These are phyloP conservation scores for Apostichopus parvimensis DNA, from an alignment of 35 echinoderm and acorn worm species.

Conservation along the genomic window DNA sequence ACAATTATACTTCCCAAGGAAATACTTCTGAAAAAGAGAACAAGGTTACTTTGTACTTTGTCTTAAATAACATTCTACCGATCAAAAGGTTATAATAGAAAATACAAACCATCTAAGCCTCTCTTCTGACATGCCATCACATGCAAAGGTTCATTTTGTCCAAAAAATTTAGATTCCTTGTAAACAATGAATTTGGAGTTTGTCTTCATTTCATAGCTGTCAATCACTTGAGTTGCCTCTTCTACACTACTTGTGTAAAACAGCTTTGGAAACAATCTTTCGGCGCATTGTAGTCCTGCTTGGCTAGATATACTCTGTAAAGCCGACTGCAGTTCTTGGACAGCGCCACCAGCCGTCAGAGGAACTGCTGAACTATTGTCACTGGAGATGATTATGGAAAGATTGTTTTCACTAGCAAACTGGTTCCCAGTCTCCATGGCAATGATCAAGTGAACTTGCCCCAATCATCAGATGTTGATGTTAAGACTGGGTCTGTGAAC, in stretches of 20 bases:
- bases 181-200: conserved; percentile 38
- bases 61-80: no score
- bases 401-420: not conserved
- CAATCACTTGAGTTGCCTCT: conserved; percentile 25
- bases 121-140: conserved; percentile 36
- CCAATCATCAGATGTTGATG: no score
- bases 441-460: not conserved
- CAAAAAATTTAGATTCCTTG: conserved; percentile 52
- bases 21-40: no score
- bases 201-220: conserved; percentile 10
- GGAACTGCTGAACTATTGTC: not conserved
- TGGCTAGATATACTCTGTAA: not conserved
- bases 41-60: no score
- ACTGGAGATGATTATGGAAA: not conserved
- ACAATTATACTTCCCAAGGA: no score
- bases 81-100: no score
- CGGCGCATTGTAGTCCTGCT: conserved; percentile 1
- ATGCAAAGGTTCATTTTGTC: conserved; percentile 36
- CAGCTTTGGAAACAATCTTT: conserved; percentile 14
- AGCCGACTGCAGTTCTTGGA: not conserved
- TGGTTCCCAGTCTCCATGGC: not conserved
- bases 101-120: not conserved
- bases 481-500: no score
- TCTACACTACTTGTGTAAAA: not conserved
- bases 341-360: not conserved